These are phyloP conservation scores for Oncorhynchus nerka DNA, from an alignment of 2,113 vertebrate genomes.

Conservation along the genomic window DNA sequence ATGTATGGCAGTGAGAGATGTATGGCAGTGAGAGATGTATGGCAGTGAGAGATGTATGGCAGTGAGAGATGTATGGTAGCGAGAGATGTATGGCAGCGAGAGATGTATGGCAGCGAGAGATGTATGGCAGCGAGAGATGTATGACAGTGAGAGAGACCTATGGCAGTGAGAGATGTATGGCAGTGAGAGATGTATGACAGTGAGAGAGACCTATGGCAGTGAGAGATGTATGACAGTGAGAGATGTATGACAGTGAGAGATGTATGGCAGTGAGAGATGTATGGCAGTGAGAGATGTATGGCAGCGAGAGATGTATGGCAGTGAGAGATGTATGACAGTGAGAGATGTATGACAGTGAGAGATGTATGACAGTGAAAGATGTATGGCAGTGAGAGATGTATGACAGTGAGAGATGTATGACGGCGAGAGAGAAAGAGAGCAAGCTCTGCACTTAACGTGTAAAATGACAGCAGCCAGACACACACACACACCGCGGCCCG, in stretches of 20 bases:
- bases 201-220: too few species aligned
- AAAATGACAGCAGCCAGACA: neutral
- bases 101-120: too few species aligned
- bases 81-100: too few species aligned
- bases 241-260: too few species aligned
- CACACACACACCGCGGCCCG: neutral
- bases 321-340: neutral
- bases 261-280: too few species aligned
- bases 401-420: neutral
- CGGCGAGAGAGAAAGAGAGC: neutral
- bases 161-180: too few species aligned
- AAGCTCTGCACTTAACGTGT: neutral
- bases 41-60: constrained; percentile 1
- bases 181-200: too few species aligned
- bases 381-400: neutral
- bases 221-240: too few species aligned
- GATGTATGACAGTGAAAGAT: neutral
- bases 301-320: neutral
- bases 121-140: too few species aligned
- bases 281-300: neutral
- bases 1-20: too few species aligned
- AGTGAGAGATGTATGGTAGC: too few species aligned
- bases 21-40: neutral
- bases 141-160: too few species aligned
- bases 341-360: neutral